phyloP scores from a whole-genome alignment of 2,797 vertebrate species.

The Periophthalmus magnuspinnatus region DNA sequence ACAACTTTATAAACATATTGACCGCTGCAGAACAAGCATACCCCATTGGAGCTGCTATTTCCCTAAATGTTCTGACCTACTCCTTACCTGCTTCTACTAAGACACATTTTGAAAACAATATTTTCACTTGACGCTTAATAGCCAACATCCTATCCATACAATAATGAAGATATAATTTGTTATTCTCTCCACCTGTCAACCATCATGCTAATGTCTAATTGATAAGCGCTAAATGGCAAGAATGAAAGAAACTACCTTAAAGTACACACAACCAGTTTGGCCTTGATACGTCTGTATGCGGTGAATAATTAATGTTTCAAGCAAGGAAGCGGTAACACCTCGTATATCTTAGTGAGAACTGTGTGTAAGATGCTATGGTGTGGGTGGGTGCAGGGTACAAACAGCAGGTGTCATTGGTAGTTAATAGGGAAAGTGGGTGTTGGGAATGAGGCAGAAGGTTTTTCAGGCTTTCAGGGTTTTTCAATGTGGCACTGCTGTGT shows the following conservation, averaged over 20 bases:
- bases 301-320: slow-evolving; percentile 11
- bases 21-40: not conserved
- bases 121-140: not conserved
- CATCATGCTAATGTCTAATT: not conserved
- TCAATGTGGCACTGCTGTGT: slow-evolving; percentile 30
- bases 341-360: slow-evolving; percentile 15
- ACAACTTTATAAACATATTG: not conserved
- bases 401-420: not conserved
- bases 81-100: no score
- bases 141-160: not conserved
- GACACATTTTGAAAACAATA: not conserved
- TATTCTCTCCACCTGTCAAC: not conserved
- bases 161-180: not conserved
- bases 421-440: slow-evolving; percentile 1
- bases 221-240: not conserved
- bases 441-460: slow-evolving; percentile 29
- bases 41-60: no score
- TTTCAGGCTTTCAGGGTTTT: slow-evolving; percentile 36
- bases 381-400: slow-evolving; percentile 6
- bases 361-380: slow-evolving; percentile 26
- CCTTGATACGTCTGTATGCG: slow-evolving; percentile 5
- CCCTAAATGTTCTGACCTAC: no score
- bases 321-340: not conserved
- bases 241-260: not conserved
- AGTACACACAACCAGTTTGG: slow-evolving; percentile 12